Conservation (phyloP, 2,888 invertebrate genomes). For the Papilio elwesi region DNA sequence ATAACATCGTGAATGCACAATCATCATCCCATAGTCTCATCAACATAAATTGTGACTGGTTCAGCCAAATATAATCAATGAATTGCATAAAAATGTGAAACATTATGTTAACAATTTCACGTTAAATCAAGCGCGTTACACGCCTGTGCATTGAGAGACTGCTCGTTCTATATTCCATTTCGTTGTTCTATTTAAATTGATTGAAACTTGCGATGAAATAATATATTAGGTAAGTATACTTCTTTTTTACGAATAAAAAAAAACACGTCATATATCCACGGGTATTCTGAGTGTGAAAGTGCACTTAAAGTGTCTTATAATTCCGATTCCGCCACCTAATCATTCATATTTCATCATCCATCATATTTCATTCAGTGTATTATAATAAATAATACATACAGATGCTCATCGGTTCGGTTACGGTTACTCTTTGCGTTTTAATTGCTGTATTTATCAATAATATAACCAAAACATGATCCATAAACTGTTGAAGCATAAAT, state of each 20-base stretch:
- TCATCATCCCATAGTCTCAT: no score
- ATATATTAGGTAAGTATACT: not conserved
- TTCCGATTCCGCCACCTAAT: not conserved
- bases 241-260: not conserved
- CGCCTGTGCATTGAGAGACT: not conserved
- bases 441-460: no score
- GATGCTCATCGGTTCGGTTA: no score
- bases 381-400: no score
- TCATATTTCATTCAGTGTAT: no score
- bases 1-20: no score
- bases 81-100: not conserved
- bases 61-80: not conserved
- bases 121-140: constrained; percentile 6
- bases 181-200: not conserved
- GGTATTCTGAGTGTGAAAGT: no score
- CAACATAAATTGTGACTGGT: not conserved
- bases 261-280: no score
- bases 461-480: no score
- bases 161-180: not conserved
- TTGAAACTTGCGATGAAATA: not conserved
- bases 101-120: not conserved
- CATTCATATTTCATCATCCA: no score
- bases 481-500: no score
- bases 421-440: no score
- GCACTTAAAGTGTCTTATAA: not conserved